Evolutionary conservation across 1,140 invertebrate genomes (phyloP).

Genomic region (Leptinotarsa undecemlineata): DNA sequence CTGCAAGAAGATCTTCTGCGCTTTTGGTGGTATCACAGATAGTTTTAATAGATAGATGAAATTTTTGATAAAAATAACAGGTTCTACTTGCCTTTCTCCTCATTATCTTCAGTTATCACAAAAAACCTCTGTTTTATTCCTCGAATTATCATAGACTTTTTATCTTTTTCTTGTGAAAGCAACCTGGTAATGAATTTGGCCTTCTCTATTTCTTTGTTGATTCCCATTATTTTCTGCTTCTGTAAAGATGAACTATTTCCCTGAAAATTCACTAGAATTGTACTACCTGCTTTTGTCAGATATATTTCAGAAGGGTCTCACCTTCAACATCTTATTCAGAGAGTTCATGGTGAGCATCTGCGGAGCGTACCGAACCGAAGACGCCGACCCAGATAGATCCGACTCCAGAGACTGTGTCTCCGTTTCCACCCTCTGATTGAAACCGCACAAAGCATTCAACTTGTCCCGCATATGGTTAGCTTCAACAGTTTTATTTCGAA

Average conservation of each 20-base stretch:
- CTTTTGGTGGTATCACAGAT: too few relatives aligned
- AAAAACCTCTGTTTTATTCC: conserved; percentile 54
- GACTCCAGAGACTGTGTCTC: neutral
- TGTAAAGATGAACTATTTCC: conserved; percentile 59
- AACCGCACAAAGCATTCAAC: conserved; percentile 51
- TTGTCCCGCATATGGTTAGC: conserved; percentile 60
- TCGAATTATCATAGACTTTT: conserved; percentile 60
- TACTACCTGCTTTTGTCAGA: neutral
- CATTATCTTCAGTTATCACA: conserved; percentile 50
- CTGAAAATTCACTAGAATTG: conserved; percentile 31
- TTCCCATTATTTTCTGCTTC: conserved; percentile 56
- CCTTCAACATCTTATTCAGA: conserved; percentile 60
- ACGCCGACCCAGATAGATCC: conserved; percentile 1
- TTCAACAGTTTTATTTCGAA: conserved; percentile 61
- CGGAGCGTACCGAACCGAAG: conserved; percentile 44
- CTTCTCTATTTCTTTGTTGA: conserved; percentile 62
- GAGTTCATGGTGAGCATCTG: conserved; percentile 58
- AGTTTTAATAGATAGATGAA: too few relatives aligned
- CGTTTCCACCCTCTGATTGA: conserved; percentile 2
- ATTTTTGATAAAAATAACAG: too few relatives aligned
- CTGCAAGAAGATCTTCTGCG: too few relatives aligned
- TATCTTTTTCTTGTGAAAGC: conserved; percentile 61
- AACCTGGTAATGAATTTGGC: conserved; percentile 62
- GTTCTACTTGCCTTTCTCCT: conserved; percentile 47
- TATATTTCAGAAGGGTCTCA: conserved; percentile 36